Evolutionary conservation across 2,888 invertebrate species (phyloP), one percentile per base, ranked within the genome.

Genomic region (Agelastica alni): DNA sequence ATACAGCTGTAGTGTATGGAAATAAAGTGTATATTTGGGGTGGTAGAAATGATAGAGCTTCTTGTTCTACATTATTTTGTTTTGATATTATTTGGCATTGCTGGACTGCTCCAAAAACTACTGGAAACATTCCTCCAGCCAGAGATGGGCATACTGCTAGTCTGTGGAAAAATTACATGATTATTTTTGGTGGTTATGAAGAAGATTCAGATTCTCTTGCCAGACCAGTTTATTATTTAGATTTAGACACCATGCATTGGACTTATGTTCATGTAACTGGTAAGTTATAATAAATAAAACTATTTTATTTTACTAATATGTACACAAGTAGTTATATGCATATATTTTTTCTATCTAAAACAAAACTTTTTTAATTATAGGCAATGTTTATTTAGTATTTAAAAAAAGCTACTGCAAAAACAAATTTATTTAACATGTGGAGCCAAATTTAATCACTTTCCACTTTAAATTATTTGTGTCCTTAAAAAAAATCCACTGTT

Each of bases 141-240:
- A 83, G 94, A 65, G 96, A 96, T 77, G 96, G 96, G 0, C 96
- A 96, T 74, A 88, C 93, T 0, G 93, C 95, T 1, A 92, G 92
- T 72, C 79, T 92, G 1, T 87, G 91, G 63, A 81, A 81, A 49
- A 82, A 88, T 67, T 83, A 81, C 68, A 94, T 95, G 93, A 91
- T 88, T 70, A 85, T 96, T 56, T 94, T 92, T 79, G 95, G 93
- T 18, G 96, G 96, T 0, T 96, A 89, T 77, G 93, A 94, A 72
- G 93, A 94, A 72, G 85, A 86, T 47, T 83, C 86, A 31, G 88
- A 90, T 70, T 82, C 86, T 58, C 93, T 91, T 76, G 89, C 91
- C 4, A 85, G 88, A 69, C 89, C 89, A 67, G 85, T 92, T 0
- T 89, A 88, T 73, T 84, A 83, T 45, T 78, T 93, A 41, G 82